Percentiles rank a stretch among this genome's conserved stretches.
Conservation (phyloP, 2,113 vertebrate species). For the Hippocampus zosterae region DNA sequence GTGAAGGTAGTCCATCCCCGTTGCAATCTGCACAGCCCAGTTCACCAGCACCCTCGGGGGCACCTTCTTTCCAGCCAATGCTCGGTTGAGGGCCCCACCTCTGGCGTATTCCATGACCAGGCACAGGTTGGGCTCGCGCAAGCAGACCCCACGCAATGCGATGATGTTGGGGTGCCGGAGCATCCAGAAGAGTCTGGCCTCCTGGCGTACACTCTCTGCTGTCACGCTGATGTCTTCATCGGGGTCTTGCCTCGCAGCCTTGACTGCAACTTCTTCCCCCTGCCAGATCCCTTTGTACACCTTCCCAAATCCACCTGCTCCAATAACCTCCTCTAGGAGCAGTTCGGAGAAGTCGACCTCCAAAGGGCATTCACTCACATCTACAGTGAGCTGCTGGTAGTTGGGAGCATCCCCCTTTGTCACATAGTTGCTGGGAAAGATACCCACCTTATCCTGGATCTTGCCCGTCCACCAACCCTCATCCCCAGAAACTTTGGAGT, state of each 20-base stretch:
- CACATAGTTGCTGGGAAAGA: slow-evolving; percentile 89
- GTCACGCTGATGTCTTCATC: slow-evolving; percentile 82
- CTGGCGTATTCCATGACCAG: slow-evolving; percentile 90
- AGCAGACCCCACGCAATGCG: slow-evolving; percentile 80
- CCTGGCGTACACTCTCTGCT: slow-evolving; percentile 82
- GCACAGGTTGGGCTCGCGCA: slow-evolving; percentile 83
- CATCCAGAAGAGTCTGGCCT: slow-evolving; percentile 87
- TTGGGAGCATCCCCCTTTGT: slow-evolving; percentile 66
- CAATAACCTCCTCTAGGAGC: slow-evolving; percentile 83
- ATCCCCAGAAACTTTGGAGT: slow-evolving; percentile 86
- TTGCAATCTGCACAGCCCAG: slow-evolving; percentile 89
- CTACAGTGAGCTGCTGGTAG: slow-evolving; percentile 65
- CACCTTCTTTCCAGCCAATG: slow-evolving; percentile 83
- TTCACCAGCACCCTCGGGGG: slow-evolving; percentile 86
- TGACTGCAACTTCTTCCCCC: slow-evolving; percentile 81
- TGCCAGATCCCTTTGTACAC: slow-evolving; percentile 85
- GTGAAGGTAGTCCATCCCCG: slow-evolving; percentile 90
- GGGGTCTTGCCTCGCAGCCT: slow-evolving; percentile 84
- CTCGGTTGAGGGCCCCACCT: slow-evolving; percentile 82
- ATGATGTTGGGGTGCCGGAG: slow-evolving; percentile 86
- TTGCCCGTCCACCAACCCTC: slow-evolving; percentile 92
- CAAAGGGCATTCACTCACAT: slow-evolving; percentile 66
- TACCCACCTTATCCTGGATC: slow-evolving; percentile 84
- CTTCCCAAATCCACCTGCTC: slow-evolving; percentile 87
- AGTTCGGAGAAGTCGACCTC: slow-evolving; percentile 85